These are phyloP conservation scores for Nibea coibor DNA, from an alignment of 2,113 vertebrate genomes.

Conservation along the genomic window DNA sequence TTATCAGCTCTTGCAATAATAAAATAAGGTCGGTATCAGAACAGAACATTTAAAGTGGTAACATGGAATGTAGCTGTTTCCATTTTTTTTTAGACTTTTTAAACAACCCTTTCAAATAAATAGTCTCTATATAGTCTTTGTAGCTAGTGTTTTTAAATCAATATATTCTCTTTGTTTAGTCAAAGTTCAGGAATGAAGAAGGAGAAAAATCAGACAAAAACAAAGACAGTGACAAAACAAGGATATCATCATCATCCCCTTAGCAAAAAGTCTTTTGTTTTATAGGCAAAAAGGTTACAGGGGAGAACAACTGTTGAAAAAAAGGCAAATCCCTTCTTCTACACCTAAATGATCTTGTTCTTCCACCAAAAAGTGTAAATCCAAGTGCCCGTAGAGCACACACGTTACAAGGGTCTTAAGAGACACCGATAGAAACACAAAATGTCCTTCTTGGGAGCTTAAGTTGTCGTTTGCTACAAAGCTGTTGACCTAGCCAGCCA, in stretches of 20 bases:
- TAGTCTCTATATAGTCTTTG: conserved; percentile 78
- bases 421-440: conserved; percentile 58
- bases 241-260: conserved; percentile 33
- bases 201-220: conserved; percentile 60
- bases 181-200: conserved; percentile 78
- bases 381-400: conserved; percentile 56
- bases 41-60: conserved; percentile 77
- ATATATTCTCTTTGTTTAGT: conserved; percentile 76
- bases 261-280: conserved; percentile 51
- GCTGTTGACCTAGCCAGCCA: conserved; percentile 67
- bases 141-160: conserved; percentile 75
- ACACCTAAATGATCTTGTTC: conserved; percentile 59
- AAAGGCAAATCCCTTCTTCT: conserved; percentile 77
- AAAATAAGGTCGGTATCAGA: conserved; percentile 76
- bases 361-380: conserved; percentile 58
- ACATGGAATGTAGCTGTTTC: conserved; percentile 81
- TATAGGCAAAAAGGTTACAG: conserved; percentile 50
- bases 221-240: conserved; percentile 63
- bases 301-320: conserved; percentile 44
- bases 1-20: conserved; percentile 73
- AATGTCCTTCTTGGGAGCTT: conserved; percentile 58
- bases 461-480: conserved; percentile 67
- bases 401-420: conserved; percentile 25
- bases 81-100: conserved; percentile 48
- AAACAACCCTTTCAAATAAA: conserved; percentile 80